Percentiles rank a stretch among this genome's conserved stretches.
These are phyloP conservation scores for Aleiodes testaceus DNA, from an alignment of 2,888 invertebrate genomes.

Conservation along the genomic window DNA sequence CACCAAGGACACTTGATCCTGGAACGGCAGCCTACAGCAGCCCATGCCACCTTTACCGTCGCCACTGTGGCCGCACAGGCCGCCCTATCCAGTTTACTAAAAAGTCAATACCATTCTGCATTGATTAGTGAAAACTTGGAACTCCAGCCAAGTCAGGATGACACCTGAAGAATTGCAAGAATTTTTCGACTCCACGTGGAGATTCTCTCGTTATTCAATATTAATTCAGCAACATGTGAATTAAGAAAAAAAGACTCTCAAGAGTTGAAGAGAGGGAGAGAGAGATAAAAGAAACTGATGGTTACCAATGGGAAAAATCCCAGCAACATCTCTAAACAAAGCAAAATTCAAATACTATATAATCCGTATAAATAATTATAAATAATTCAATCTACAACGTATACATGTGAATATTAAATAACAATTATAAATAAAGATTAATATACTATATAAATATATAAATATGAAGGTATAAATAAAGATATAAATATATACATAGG, in stretches of 20 bases:
- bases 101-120: conserved; percentile 5
- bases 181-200: not conserved
- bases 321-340: conserved; percentile 50
- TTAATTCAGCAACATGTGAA: not conserved
- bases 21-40: conserved; percentile 68
- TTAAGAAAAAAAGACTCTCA: not conserved
- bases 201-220: not conserved
- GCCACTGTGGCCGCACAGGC: conserved; percentile 70
- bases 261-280: not conserved
- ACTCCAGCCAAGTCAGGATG: conserved; percentile 39
- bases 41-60: conserved; percentile 60
- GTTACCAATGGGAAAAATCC: conserved; percentile 68
- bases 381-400: conserved; percentile 53
- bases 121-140: conserved; percentile 38
- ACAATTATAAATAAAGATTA: conserved; percentile 53
- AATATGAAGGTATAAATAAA: conserved; percentile 62
- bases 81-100: conserved; percentile 71
- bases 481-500: conserved; percentile 58
- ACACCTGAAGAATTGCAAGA: conserved; percentile 27
- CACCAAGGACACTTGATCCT: conserved; percentile 72
- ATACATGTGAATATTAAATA: conserved; percentile 62
- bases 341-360: conserved; percentile 60
- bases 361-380: conserved; percentile 62
- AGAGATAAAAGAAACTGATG: conserved; percentile 53
- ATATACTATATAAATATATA: conserved; percentile 48